Percentiles rank a stretch among this genome's conserved stretches.
Evolutionary conservation across 2,888 invertebrate genomes (phyloP).

Genomic region (Sphinx pinastri): DNA sequence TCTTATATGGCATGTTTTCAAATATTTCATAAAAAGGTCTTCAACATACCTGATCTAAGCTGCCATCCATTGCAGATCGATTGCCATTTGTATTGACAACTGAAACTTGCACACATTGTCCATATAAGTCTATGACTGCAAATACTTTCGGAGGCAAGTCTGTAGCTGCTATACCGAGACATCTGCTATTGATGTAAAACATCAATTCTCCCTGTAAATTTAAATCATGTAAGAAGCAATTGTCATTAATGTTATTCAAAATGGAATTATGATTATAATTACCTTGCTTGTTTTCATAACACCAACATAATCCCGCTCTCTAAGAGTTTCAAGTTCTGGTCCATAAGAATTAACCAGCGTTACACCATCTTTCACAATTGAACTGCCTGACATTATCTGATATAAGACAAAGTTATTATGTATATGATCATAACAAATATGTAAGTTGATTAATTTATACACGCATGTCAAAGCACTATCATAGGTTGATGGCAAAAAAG

Average conservation of each 20-base stretch:
- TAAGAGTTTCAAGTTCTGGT: constrained; percentile 91
- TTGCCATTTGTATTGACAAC: constrained; percentile 60
- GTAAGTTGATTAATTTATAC: background rate
- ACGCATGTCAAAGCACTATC: too few species aligned
- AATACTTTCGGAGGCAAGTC: constrained; percentile 91
- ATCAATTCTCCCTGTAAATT: constrained; percentile 88
- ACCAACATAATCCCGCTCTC: constrained; percentile 92
- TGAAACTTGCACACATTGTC: constrained; percentile 96
- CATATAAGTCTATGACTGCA: constrained; percentile 97
- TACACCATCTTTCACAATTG: constrained; percentile 93
- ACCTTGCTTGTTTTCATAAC: constrained; percentile 92
- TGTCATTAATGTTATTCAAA: too few species aligned
- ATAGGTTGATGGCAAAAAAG: too few species aligned
- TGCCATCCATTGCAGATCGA: constrained; percentile 58
- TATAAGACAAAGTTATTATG: constrained; percentile 32
- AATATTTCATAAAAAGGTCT: background rate
- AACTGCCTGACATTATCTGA: constrained; percentile 93
- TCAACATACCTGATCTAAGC: constrained; percentile 60
- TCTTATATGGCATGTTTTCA: too few species aligned
- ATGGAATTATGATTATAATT: constrained; percentile 35
- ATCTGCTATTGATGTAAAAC: constrained; percentile 94
- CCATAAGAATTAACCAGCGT: constrained; percentile 93
- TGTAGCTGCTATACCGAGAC: constrained; percentile 93
- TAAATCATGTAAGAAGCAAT: constrained; percentile 5
- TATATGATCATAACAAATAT: background rate